These are phyloP conservation scores for Coregonus sp. DNA, from an alignment of 2,797 vertebrate genomes.

Conservation along the genomic window DNA sequence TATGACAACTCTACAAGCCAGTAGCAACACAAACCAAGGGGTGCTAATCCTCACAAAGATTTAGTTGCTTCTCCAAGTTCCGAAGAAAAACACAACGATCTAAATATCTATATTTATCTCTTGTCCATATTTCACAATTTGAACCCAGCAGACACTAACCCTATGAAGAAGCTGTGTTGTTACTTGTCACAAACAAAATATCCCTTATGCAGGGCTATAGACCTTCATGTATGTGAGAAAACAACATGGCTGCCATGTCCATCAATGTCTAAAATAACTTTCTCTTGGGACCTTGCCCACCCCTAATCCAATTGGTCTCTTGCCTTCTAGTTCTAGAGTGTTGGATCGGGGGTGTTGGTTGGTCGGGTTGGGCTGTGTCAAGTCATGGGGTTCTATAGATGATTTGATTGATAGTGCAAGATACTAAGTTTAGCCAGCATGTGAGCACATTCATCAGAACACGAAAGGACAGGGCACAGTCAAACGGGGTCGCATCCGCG, in stretches of 20 bases:
- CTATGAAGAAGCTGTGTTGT: neutral
- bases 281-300: conserved; percentile 20
- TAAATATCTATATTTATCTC: neutral
- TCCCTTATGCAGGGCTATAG: neutral
- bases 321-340: conserved; percentile 38
- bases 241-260: neutral
- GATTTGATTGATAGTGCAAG: conserved; percentile 69
- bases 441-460: conserved; percentile 68
- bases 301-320: conserved; percentile 40
- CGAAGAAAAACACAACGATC: neutral
- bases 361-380: conserved; percentile 27
- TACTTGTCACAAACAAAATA: neutral
- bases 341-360: conserved; percentile 20
- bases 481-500: conserved; percentile 50
- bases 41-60: conserved; percentile 65
- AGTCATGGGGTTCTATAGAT: conserved; percentile 57
- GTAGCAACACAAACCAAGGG: conserved; percentile 29
- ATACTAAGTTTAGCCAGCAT: conserved; percentile 74
- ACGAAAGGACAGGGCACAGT: conserved; percentile 55
- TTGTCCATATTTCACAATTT: neutral
- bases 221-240: neutral
- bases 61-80: conserved; percentile 42
- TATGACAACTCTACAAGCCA: conserved; percentile 48
- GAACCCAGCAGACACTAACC: neutral
- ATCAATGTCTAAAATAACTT: conserved; percentile 30